Evolutionary conservation across 2,888 invertebrate species (phyloP), one percentile per base, ranked within the genome.

Genomic region (Agriopis leucophaearia): DNA sequence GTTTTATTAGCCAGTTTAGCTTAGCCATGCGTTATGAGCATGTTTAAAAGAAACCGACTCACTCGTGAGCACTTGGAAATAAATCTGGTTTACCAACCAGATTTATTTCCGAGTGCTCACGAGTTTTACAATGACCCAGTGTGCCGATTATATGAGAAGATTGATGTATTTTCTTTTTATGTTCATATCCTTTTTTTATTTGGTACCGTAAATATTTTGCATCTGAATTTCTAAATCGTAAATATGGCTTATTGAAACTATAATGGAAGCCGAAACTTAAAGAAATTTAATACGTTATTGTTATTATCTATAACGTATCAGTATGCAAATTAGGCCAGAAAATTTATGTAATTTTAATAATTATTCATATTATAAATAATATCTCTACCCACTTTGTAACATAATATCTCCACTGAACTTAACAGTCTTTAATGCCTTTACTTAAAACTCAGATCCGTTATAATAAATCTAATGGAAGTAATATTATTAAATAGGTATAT

Each of bases 211-310:
- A 54, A 36, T 1, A 3, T 6, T 54, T 48, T 44, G 4, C 12
- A 16, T 61, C 16, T 44, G 15, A 36, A 38, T 55, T 55, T 12
- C 42, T n/a, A 42, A 48, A 58, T 18, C 8, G 15, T 48, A 52
- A 58, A 48, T 54, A 15, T 51, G 2, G 12, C n/a, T 51, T 27
- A 56, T 16, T 13, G 8, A 13, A 66, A 59, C 54, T 35, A 48
- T 56, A 42, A 64, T 55, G 27, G 55, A 60, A 56, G 64, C 44
- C 54, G 50, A 50, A n/a, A 38, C 50, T 60, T 27, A 55, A 56
- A 55, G 59, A 55, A 56, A 64, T 36, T 55, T 59, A 48, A 59
- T 59, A 68, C 36, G 15, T 42, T 36, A 56, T 68, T 64, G 64
- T 55, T 60, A 68, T 45, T 27, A 60, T 56, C 55, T 55, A 64